Base-by-base conservation (phyloP, 2,888 invertebrate species). In the Chrysotoxum bicinctum region DNA sequence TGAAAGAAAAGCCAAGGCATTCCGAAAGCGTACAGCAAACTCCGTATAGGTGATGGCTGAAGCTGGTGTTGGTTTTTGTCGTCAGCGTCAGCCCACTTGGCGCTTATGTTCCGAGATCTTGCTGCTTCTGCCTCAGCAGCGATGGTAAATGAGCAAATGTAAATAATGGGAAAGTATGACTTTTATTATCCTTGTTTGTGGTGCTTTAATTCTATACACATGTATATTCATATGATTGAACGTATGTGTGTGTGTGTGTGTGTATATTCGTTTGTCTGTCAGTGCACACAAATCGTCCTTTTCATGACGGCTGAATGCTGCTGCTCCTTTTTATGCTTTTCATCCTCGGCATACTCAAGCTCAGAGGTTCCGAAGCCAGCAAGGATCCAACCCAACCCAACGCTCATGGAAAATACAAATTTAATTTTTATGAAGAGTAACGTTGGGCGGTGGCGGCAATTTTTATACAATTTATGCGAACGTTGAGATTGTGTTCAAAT, bases 141-240 rank as follows among this genome's bases (percentile, higher is more conserved):
- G 76, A 77, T 85, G 81, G 76, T 75, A 76, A 78, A 75, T 85
- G 86, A 86, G 82, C 86, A 86, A 86, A 86, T 86, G 82, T 82
- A 86, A 86, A 82, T 86, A 86, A 86, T 86, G 82, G 86, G 35
- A 82, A 86, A 86, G 86, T 86, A 86, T 86, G 86, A 86, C 86
- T 86, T 86, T 86, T 86, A 86, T 86, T 86, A 82, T 86, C 86
- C 86, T 82, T 86, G 86, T 86, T 85, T 85, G 85, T 81, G 85
- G 85, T 85, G 72, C 81, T 77, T 77, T 69, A 60, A 50, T 76
- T 73, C 73, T 32, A 56, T 66, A 58, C 6, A 40, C 16, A 16
- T n/a, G 14, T 50, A 66, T 68, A 40, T 32, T 14, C 16, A 32
- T 58, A 68, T 68, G 64, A 32, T 68, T 75, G 35, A 35, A 14